phyloP scores from a whole-genome alignment of 2,797 vertebrate species.

The Melanotaenia pygmaea region DNA sequence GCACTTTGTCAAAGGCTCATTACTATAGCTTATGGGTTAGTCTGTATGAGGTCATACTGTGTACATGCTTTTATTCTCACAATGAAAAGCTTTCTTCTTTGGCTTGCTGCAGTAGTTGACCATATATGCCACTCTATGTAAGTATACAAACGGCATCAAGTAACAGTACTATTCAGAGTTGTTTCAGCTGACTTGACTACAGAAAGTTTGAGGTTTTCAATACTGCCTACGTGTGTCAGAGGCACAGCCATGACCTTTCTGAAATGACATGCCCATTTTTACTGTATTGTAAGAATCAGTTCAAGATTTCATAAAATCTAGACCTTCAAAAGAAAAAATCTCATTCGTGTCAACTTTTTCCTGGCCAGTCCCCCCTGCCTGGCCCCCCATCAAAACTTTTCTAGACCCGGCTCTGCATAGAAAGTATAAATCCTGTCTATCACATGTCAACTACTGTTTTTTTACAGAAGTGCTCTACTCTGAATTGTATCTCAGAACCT shows the following conservation, averaged over 20 bases:
- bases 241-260: background rate
- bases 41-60: slow-evolving; percentile 57
- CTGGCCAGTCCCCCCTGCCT: too few relatives aligned
- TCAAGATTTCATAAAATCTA: too few relatives aligned
- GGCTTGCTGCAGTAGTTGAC: background rate
- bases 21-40: slow-evolving; percentile 49
- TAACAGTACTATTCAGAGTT: background rate
- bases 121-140: background rate
- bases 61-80: slow-evolving; percentile 39
- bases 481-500: too few relatives aligned
- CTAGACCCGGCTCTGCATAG: too few relatives aligned
- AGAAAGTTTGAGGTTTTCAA: background rate
- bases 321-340: too few relatives aligned
- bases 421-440: too few relatives aligned
- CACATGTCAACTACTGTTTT: too few relatives aligned
- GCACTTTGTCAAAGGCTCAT: slow-evolving; percentile 63
- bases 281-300: too few relatives aligned
- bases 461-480: too few relatives aligned
- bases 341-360: too few relatives aligned
- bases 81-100: background rate
- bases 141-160: background rate
- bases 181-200: background rate
- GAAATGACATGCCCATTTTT: background rate
- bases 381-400: too few relatives aligned
- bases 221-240: background rate